Evolutionary conservation across 2,113 vertebrate species (phyloP), one percentile per base, ranked within the genome.

Genomic region (Leptosomus discolor): DNA sequence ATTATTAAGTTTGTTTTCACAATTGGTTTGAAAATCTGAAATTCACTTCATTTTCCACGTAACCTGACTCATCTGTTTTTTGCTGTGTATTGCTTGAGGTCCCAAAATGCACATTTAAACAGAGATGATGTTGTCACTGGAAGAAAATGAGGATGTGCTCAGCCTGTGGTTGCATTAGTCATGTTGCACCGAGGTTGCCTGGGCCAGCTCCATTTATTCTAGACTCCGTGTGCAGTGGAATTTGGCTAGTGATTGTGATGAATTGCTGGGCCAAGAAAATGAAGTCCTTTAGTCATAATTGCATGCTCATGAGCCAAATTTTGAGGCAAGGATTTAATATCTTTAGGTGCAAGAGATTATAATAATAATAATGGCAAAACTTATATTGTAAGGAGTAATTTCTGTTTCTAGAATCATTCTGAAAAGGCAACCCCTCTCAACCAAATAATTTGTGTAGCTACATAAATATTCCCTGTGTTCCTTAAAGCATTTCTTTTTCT

Each of bases 391-490:
- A 79, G 77, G 80, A 82, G 73, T 73, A 51, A 95, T 87, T 94
- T 91, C 73, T 34, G 51, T 82, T 81, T 85, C 83, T 95, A 92
- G 92, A 94, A 75, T 85, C 48, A 78, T 45, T 74, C 60, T 74
- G 65, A 50, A 83, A 83, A 79, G 56, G 56, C 67, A 88, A 60
- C 78, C 78, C 39, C 56, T 50, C 57, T 93, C 94, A 69, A 79
- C 39, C 70, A 85, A 88, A 85, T 93, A 93, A 97, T 96, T 95
- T 94, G 83, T 92, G 80, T 86, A 91, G 92, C 88, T 84, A 21
- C 92, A 93, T 96, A 96, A 97, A 94, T 93, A 96, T 90, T 92
- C 88, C 58, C 76, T 84, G 78, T 92, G 88, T 95, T 96, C 79
- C 76, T 94, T 74, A 95, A 95, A 96, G 79, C 83, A 67, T 54